Evolutionary conservation across 2,797 vertebrate species (phyloP).

Genomic region (Lepilemur ruficaudatus): DNA sequence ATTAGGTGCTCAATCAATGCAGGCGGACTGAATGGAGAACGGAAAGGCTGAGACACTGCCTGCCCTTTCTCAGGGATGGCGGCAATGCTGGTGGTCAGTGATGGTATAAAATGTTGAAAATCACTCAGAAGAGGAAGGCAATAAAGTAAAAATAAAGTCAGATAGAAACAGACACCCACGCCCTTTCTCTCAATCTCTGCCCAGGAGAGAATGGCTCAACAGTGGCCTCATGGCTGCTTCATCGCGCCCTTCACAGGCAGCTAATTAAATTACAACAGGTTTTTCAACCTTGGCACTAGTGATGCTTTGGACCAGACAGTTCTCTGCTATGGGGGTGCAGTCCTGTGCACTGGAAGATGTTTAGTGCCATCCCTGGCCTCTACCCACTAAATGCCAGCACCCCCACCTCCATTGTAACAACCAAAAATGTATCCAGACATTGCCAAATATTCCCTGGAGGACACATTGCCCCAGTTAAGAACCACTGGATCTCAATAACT

Average conservation of each 20-base stretch:
- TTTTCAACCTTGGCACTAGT: rapidly evolving
- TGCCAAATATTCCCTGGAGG: not conserved
- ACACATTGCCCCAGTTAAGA: not conserved
- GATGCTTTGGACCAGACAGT: not conserved
- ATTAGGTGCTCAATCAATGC: not conserved
- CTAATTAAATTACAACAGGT: rapidly evolving
- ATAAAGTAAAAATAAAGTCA: not conserved
- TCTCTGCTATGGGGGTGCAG: not conserved
- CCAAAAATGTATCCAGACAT: not conserved
- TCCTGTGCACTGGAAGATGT: not conserved
- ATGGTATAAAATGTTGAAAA: not conserved
- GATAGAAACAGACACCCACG: not conserved
- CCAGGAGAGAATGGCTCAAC: not conserved
- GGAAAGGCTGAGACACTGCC: not conserved
- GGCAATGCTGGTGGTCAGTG: not conserved
- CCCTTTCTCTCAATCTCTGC: not conserved
- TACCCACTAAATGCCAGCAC: not conserved
- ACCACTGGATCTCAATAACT: not conserved
- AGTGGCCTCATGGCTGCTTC: not conserved
- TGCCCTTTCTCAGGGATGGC: not conserved
- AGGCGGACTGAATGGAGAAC: not conserved
- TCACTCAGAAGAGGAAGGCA: not conserved
- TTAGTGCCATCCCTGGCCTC: not conserved
- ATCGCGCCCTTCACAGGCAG: rapidly evolving
- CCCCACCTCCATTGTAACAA: not conserved